Evolutionary conservation across 2,113 vertebrate species (phyloP).

Genomic region (Cynoglossus semilaevis): DNA sequence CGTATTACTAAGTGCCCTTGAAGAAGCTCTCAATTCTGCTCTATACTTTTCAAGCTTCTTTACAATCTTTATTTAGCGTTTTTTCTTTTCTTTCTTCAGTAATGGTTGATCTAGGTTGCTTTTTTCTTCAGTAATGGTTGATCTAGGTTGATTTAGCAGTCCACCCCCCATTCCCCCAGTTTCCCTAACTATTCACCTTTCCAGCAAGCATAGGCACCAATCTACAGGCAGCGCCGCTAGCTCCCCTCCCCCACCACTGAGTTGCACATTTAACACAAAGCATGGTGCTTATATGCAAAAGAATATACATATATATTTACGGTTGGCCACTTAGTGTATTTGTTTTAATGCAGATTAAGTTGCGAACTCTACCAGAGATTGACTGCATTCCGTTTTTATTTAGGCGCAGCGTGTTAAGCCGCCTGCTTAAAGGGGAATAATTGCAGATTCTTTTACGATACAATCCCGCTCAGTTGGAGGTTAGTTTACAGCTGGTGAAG

Average conservation of each 20-base stretch:
- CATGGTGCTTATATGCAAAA: slow-evolving; percentile 1
- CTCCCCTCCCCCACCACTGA: slow-evolving; percentile 1
- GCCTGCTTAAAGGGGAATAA: not conserved
- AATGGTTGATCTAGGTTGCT: slow-evolving; percentile 49
- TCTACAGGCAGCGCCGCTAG: slow-evolving; percentile 28
- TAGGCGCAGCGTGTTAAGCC: not conserved
- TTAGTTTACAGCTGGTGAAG: slow-evolving; percentile 11
- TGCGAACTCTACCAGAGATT: slow-evolving; percentile 7
- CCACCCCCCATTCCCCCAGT: slow-evolving; percentile 10
- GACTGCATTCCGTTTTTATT: not conserved
- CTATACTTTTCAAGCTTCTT: slow-evolving; percentile 59
- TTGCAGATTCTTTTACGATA: not conserved
- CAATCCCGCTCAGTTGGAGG: slow-evolving; percentile 9
- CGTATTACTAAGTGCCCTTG: too few species aligned
- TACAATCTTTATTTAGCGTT: slow-evolving; percentile 1
- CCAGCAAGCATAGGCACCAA: slow-evolving; percentile 26
- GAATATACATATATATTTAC: slow-evolving; percentile 15
- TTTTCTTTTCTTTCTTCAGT: slow-evolving; percentile 53
- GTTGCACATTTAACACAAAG: slow-evolving; percentile 19
- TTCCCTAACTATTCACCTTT: slow-evolving; percentile 39
- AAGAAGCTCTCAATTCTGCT: too few species aligned
- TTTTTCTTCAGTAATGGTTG: slow-evolving; percentile 44
- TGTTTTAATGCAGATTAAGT: not conserved
- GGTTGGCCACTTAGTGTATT: slow-evolving; percentile 13
- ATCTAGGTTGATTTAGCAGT: slow-evolving; percentile 41